Conservation (phyloP, 2,888 invertebrate genomes). For the Drepanosiphum platanoidis region DNA sequence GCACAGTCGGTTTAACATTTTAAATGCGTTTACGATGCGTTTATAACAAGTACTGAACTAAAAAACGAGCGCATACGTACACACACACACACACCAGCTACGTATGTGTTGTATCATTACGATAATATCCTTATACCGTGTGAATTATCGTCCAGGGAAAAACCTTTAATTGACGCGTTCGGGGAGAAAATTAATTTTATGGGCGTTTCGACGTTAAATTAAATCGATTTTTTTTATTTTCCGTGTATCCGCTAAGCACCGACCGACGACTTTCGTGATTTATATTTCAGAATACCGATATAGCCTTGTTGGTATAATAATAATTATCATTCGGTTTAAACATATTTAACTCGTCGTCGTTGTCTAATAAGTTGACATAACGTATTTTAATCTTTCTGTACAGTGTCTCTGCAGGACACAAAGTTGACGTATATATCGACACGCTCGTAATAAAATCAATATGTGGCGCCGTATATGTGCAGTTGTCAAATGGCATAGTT, state of each 20-base stretch:
- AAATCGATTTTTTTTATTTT: not conserved
- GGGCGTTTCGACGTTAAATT: conserved; percentile 4
- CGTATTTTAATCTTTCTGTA: no score
- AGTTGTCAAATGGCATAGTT: conserved; percentile 36
- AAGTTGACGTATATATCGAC: no score
- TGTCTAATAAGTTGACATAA: no score
- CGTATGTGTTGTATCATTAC: no score
- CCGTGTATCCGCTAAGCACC: no score
- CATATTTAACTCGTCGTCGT: no score
- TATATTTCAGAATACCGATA: conserved; percentile 25
- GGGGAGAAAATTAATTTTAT: conserved; percentile 32
- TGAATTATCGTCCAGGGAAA: not conserved
- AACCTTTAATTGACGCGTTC: not conserved
- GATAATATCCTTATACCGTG: not conserved
- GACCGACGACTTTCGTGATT: not conserved
- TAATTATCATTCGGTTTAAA: no score
- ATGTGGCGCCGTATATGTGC: not conserved
- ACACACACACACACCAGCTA: not conserved
- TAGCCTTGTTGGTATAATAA: not conserved
- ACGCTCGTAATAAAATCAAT: conserved; percentile 28
- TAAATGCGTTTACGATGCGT: no score
- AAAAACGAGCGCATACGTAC: no score
- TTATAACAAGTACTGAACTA: no score
- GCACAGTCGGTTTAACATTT: no score
- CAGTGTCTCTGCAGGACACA: no score